Evolutionary conservation across 2,888 invertebrate genomes (phyloP).

Genomic region (Nomada ferruginata): DNA sequence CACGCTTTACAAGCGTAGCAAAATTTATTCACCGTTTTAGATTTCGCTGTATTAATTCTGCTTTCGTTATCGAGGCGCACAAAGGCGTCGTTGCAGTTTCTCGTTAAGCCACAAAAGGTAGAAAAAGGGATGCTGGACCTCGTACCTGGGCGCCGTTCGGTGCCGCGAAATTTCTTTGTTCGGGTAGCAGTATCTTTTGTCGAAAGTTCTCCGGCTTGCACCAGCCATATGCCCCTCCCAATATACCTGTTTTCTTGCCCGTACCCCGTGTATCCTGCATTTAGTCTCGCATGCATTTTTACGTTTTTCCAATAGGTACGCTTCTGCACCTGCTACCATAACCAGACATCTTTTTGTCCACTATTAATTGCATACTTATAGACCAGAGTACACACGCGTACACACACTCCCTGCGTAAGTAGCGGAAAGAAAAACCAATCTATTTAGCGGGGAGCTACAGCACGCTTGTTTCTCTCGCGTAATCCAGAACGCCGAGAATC

Average conservation of each 20-base stretch:
- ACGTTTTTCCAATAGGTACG: neutral
- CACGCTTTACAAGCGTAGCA: neutral
- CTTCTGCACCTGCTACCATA: constrained; percentile 14
- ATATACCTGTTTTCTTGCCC: constrained; percentile 54
- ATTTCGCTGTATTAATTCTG: too few relatives aligned
- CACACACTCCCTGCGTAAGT: too few relatives aligned
- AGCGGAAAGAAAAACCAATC: too few relatives aligned
- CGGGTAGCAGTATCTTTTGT: constrained; percentile 15
- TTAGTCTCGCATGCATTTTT: constrained; percentile 13
- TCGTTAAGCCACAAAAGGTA: neutral
- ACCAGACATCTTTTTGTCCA: neutral
- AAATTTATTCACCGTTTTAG: too few relatives aligned
- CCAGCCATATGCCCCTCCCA: constrained; percentile 52
- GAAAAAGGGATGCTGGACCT: neutral
- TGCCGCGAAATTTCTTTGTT: constrained; percentile 37
- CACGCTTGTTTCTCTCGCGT: neutral
- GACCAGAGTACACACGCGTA: too few relatives aligned
- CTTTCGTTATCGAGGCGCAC: too few relatives aligned
- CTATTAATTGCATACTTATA: neutral
- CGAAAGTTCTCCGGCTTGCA: constrained; percentile 28
- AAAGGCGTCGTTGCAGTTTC: neutral
- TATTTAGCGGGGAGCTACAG: neutral
- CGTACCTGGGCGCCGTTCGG: neutral
- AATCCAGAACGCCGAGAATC: too few relatives aligned
- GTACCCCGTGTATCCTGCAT: neutral